Percentiles rank a stretch among this genome's conserved stretches.
These are phyloP conservation scores for Sepiola atlantica DNA, from an alignment of 2,888 invertebrate genomes.

Conservation along the genomic window DNA sequence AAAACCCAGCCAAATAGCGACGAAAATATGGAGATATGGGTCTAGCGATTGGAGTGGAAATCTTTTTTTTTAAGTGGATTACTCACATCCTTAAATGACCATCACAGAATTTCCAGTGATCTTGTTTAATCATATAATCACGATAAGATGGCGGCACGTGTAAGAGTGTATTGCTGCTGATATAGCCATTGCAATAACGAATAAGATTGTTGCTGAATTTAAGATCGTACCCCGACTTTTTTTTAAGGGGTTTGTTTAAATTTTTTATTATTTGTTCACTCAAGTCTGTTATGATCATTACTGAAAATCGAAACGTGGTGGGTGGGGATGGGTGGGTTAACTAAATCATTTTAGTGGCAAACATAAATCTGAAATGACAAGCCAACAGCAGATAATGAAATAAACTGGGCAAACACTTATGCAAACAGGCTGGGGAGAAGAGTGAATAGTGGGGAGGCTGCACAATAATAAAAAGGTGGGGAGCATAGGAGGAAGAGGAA, in stretches of 20 bases:
- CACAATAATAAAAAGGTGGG: not conserved
- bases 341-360: conserved; percentile 2
- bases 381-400: not conserved
- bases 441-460: not conserved
- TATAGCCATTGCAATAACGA: not conserved
- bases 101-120: not conserved
- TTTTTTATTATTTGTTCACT: not conserved
- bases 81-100: not conserved
- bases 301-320: not conserved
- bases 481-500: not conserved
- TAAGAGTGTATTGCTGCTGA: not conserved
- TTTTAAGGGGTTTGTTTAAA: not conserved
- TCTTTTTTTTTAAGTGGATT: too few species aligned
- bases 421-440: not conserved
- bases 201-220: not conserved
- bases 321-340: too few species aligned
- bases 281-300: not conserved
- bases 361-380: conserved; percentile 12
- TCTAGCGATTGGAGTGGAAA: too few species aligned
- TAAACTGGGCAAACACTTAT: not conserved
- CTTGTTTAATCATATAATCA: not conserved
- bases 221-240: not conserved
- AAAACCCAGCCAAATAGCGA: too few species aligned
- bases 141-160: not conserved
- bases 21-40: too few species aligned